Evolutionary conservation across 1,140 invertebrate species (phyloP), one percentile per base, ranked within the genome.

Genomic region (Manduca sexta): DNA sequence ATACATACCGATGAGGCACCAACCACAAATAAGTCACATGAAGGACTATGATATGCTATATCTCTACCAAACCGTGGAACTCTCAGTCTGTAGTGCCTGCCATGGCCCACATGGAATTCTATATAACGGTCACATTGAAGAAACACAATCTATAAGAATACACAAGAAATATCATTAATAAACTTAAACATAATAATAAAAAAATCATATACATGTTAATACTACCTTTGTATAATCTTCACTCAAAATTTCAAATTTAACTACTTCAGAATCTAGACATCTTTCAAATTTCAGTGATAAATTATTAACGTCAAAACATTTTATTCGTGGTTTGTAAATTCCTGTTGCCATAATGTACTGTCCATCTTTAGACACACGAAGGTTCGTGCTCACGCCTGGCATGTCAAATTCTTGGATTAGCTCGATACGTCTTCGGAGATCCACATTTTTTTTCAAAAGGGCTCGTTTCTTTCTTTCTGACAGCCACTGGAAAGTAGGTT

Each of bases 401-500:
- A 99, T 99, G 60, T 98, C 95, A 90, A 99, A 99, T 77, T 99
- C 98, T 86, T 99, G 98, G 65, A 99, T 96, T 12, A 99, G 89
- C 82, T 99, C 95, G 57, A 99, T 98, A 69, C 96, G 87, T 60
- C 93, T 90, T 55, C 95, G 89, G 30, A 98, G 89, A 74, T 97
- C 96, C 40, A 94, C 91, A 93, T 98, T 94, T 81, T 97, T 97
- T 64, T 97, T 96, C 39, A 96, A 88, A 53, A 98, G 82, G 10
- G 90, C 90, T 63, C 96, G 88, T 74, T 93, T 92, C 84, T 97
- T 97, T 72, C 93, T 88, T 65, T 98, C 97, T 11, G 95, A 92
- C 41, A 99, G 87, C 97, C 97, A 99, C 95, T 98, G 71, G 49
- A 90, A 90, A n/a, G n/a, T n/a, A n/a, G n/a, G n/a, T n/a, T n/a